These are phyloP conservation scores for Danio rerio DNA, from an alignment of 2,113 vertebrate genomes.

Conservation along the genomic window DNA sequence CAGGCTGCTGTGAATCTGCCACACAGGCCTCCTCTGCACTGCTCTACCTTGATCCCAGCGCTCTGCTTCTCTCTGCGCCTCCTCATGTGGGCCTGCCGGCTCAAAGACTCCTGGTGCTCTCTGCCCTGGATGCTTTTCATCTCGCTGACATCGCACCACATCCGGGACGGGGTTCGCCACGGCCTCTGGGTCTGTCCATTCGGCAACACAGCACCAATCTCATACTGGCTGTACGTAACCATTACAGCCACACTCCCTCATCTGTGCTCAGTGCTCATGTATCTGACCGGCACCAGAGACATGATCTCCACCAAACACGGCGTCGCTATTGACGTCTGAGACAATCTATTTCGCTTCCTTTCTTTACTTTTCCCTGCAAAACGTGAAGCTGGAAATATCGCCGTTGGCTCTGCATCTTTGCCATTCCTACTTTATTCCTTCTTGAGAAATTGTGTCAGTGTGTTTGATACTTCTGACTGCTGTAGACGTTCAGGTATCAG, in stretches of 20 bases:
- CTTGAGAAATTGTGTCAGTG: not conserved
- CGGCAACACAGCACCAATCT: slow-evolving; percentile 89
- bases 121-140: slow-evolving; percentile 96
- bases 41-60: slow-evolving; percentile 88
- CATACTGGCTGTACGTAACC: slow-evolving; percentile 92
- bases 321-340: slow-evolving; percentile 88
- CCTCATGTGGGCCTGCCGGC: slow-evolving; percentile 85
- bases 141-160: slow-evolving; percentile 92
- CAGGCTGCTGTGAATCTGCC: slow-evolving; percentile 90
- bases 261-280: slow-evolving; percentile 92
- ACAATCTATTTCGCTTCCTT: not conserved
- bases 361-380: not conserved
- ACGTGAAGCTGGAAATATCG: not conserved
- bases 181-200: slow-evolving; percentile 95
- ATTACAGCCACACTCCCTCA: slow-evolving; percentile 92
- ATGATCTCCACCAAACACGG: slow-evolving; percentile 91
- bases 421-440: not conserved
- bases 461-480: slow-evolving; percentile 15
- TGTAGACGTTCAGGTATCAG: slow-evolving; percentile 7
- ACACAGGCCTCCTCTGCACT: slow-evolving; percentile 90
- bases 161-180: slow-evolving; percentile 89
- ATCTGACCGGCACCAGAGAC: slow-evolving; percentile 90
- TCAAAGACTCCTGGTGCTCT: slow-evolving; percentile 94
- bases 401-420: not conserved
- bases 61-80: slow-evolving; percentile 85